Conservation (phyloP, 2,113 vertebrate genomes). For the Turnix velox region DNA sequence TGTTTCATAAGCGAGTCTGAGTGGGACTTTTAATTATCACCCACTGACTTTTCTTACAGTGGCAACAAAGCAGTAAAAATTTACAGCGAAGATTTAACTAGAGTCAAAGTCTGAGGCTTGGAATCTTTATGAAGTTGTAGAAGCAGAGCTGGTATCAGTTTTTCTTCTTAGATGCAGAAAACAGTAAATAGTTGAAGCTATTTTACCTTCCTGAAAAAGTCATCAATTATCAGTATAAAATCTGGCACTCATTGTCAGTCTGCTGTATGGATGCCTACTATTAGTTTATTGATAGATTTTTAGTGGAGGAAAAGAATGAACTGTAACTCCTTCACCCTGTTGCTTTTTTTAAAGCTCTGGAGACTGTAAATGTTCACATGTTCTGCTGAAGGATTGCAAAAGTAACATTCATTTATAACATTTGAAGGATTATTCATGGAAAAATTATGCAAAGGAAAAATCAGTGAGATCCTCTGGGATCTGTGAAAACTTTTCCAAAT, state of each 20-base stretch:
- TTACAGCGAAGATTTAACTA: neutral
- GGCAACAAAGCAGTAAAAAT: slow-evolving; percentile 1
- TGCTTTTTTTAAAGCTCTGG: slow-evolving; percentile 43
- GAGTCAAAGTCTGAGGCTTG: slow-evolving; percentile 4
- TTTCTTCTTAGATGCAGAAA: slow-evolving; percentile 4
- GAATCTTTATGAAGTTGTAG: slow-evolving; percentile 11
- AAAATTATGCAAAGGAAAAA: slow-evolving; percentile 82
- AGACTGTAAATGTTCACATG: slow-evolving; percentile 67
- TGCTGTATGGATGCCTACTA: neutral
- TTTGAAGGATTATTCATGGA: slow-evolving; percentile 80
- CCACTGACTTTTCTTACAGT: slow-evolving; percentile 17
- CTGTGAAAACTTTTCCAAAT: slow-evolving; percentile 78
- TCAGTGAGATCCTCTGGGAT: slow-evolving; percentile 74
- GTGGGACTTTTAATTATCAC: slow-evolving; percentile 5
- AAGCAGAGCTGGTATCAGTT: neutral
- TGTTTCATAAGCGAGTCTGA: slow-evolving; percentile 6
- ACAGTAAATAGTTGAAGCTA: neutral
- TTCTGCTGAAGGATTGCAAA: slow-evolving; percentile 73
- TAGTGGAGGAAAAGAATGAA: slow-evolving; percentile 36
- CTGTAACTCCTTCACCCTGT: slow-evolving; percentile 48
- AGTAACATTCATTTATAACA: slow-evolving; percentile 73
- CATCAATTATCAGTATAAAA: neutral
- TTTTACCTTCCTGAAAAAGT: neutral
- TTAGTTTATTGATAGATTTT: slow-evolving; percentile 28
- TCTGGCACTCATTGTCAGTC: neutral